Conservation (phyloP, 2,113 vertebrate species). For the Xenus cinereus region DNA sequence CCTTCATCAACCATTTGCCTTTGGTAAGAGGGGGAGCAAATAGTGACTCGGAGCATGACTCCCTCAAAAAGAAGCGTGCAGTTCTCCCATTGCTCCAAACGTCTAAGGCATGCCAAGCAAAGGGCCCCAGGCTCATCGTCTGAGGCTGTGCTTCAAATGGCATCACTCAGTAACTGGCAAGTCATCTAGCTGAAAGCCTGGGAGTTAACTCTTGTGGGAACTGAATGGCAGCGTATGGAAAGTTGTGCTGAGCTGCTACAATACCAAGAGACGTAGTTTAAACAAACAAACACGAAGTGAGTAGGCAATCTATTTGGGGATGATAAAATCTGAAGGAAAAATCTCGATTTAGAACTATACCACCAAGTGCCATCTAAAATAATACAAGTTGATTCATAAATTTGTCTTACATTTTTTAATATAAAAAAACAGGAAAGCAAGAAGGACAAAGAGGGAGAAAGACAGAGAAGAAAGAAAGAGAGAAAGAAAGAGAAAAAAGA, state of each 20-base stretch:
- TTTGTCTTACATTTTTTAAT: background rate
- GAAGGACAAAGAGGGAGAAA: background rate
- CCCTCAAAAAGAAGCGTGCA: conserved; percentile 23
- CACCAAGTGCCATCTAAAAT: background rate
- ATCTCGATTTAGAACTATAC: conserved; percentile 23
- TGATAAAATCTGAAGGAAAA: conserved; percentile 17
- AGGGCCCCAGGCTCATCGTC: conserved; percentile 64
- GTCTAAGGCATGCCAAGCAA: conserved; percentile 51
- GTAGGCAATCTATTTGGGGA: conserved; percentile 44
- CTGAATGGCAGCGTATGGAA: conserved; percentile 50
- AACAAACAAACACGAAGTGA: conserved; percentile 37
- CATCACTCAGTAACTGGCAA: conserved; percentile 48
- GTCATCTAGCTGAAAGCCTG: conserved; percentile 30
- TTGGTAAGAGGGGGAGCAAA: background rate
- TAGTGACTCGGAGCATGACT: conserved; percentile 11
- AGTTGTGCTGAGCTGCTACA: conserved; percentile 39
- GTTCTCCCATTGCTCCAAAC: conserved; percentile 48
- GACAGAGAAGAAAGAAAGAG: background rate
- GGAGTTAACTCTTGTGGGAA: conserved; percentile 63
- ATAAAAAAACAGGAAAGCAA: background rate
- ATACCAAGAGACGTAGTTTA: conserved; percentile 48
- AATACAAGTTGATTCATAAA: background rate
- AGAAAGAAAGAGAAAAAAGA: no score
- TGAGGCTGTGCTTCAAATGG: conserved; percentile 68
- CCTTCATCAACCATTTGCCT: conserved; percentile 30